A percentile compares a stretch with the other conserved stretches of the same genome.
These are phyloP conservation scores for Falco novaeseelandiae DNA, from an alignment of 2,797 vertebrate species.

Conservation along the genomic window DNA sequence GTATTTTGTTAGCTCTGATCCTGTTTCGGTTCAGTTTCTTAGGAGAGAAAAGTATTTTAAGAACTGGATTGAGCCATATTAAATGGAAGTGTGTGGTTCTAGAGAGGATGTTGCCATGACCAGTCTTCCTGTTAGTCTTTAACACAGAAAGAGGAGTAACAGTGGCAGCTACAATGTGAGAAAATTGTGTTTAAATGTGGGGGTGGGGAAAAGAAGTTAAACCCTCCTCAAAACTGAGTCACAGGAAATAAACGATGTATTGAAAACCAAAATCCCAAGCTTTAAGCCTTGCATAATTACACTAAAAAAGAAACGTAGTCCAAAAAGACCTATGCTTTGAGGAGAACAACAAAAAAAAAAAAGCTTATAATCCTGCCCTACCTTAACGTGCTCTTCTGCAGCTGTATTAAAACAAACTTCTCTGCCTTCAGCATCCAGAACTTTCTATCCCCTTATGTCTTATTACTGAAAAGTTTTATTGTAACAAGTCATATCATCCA, in stretches of 20 bases:
- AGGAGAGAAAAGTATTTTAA: not conserved
- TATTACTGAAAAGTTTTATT: not conserved
- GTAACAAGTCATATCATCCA: not conserved
- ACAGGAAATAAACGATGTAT: not conserved
- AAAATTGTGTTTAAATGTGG: not conserved
- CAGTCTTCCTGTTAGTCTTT: not conserved
- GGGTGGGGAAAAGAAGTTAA: not conserved
- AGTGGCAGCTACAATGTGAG: not conserved
- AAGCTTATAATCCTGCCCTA: not conserved
- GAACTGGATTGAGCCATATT: not conserved
- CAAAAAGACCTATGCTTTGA: not conserved
- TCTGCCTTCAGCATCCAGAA: not conserved
- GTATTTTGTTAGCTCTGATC: not conserved
- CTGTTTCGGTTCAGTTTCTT: not conserved
- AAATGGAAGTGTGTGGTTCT: not conserved
- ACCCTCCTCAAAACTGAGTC: not conserved
- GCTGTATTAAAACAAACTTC: not conserved
- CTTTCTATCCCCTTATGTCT: not conserved
- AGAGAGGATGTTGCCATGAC: not conserved
- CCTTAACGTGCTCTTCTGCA: not conserved
- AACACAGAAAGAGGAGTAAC: not conserved
- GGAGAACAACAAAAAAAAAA: not conserved
- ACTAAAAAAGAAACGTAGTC: not conserved
- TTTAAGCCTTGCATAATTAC: not conserved
- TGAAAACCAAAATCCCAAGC: not conserved